Percentiles rank a stretch among this genome's conserved stretches.
phyloP scores from a whole-genome alignment of 2,888 invertebrate species.

The Lasioglossum zephyrum region DNA sequence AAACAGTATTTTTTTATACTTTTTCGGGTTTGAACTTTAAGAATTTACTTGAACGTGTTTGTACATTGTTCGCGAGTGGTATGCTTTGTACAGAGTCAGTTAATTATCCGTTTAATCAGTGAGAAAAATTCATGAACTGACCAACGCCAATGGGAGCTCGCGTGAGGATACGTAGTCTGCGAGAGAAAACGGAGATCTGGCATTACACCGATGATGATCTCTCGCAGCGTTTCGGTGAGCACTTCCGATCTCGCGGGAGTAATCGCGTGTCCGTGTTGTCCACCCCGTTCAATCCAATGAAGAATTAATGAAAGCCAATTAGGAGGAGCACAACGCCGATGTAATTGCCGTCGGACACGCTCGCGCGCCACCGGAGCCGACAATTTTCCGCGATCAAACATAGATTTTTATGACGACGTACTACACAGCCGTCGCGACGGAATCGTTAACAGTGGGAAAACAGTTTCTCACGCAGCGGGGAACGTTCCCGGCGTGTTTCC shows the following conservation, averaged over 20 bases:
- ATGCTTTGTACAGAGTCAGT: neutral
- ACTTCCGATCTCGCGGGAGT: constrained; percentile 64
- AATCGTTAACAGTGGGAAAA: neutral
- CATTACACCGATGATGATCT: neutral
- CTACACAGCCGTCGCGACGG: neutral
- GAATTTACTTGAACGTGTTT: neutral
- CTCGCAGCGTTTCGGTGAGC: constrained; percentile 14
- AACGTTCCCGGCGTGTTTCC: neutral
- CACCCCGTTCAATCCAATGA: constrained; percentile 62
- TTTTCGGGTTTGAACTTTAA: too few species aligned
- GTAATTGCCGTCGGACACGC: constrained; percentile 73
- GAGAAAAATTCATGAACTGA: neutral
- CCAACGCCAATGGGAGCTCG: neutral
- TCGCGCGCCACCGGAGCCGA: constrained; percentile 29
- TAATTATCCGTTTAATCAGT: neutral
- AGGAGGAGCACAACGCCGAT: constrained; percentile 68
- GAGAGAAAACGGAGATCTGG: neutral
- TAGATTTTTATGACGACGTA: constrained; percentile 18
- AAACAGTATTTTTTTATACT: neutral
- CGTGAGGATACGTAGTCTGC: neutral
- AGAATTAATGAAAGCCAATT: constrained; percentile 75
- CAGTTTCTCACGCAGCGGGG: neutral
- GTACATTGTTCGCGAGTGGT: neutral
- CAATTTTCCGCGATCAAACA: constrained; percentile 59
- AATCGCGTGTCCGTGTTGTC: constrained; percentile 56